These are phyloP conservation scores for Ceramica pisi DNA, from an alignment of 2,888 invertebrate genomes.

Conservation along the genomic window DNA sequence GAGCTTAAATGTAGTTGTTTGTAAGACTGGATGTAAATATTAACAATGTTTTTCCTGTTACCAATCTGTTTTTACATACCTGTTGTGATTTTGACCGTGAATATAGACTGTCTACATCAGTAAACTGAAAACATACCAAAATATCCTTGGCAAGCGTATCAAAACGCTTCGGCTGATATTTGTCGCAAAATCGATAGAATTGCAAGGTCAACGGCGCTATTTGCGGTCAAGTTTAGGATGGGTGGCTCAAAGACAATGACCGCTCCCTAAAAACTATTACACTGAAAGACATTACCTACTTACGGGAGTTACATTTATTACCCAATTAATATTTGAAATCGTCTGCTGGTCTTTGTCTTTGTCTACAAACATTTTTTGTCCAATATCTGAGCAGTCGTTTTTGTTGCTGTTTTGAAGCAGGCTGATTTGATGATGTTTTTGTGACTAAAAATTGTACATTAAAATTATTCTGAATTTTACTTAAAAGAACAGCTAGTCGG, in stretches of 20 bases:
- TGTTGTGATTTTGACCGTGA: neutral
- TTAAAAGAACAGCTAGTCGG: too few species aligned
- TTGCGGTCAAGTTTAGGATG: conserved; percentile 20
- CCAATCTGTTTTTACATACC: neutral
- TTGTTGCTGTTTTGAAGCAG: neutral
- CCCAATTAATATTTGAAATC: neutral
- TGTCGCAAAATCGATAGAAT: neutral
- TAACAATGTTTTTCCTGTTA: conserved; percentile 20
- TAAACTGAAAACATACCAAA: too few species aligned
- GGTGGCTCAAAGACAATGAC: neutral
- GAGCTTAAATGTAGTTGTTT: neutral
- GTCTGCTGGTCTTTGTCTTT: neutral
- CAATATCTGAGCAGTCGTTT: conserved; percentile 2
- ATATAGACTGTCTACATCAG: neutral
- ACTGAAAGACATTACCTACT: neutral
- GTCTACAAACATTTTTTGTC: conserved; percentile 14
- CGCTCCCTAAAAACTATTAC: neutral
- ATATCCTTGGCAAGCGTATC: neutral
- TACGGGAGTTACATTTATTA: neutral
- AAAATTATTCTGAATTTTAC: neutral
- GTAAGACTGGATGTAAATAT: conserved; percentile 5
- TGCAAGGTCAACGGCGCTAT: conserved; percentile 10
- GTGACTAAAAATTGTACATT: neutral
- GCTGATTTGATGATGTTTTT: conserved; percentile 22
- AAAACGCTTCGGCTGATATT: neutral